A percentile compares a stretch with the other conserved stretches of the same genome.
Evolutionary conservation across 2,797 vertebrate species (phyloP).

Genomic region (Caiman crocodilus): DNA sequence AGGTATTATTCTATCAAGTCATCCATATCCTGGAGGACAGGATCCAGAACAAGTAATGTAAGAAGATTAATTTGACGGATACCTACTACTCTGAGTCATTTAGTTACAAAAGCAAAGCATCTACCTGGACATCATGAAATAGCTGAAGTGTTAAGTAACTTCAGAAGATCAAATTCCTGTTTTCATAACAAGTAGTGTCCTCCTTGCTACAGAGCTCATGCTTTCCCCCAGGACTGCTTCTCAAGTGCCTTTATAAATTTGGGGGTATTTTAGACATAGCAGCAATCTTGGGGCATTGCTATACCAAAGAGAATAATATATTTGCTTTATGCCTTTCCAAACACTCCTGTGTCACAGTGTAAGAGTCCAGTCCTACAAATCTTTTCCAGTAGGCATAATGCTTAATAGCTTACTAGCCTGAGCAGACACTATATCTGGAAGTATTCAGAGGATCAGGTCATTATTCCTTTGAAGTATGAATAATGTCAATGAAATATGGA

Average conservation of each 20-base stretch:
- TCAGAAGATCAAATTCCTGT: not conserved
- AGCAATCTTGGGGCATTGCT: slow-evolving; percentile 33
- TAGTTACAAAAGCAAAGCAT: not conserved
- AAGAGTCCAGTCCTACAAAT: not conserved
- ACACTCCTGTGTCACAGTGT: not conserved
- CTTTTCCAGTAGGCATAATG: not conserved
- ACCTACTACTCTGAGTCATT: not conserved
- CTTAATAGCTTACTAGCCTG: not conserved
- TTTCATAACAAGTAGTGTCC: not conserved
- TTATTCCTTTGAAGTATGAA: not conserved
- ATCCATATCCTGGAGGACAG: slow-evolving; percentile 92
- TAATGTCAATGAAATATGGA: not conserved
- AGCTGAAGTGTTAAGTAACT: not conserved
- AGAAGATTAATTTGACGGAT: slow-evolving; percentile 72
- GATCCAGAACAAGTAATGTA: slow-evolving; percentile 93
- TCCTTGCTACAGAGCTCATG: not conserved
- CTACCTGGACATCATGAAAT: not conserved
- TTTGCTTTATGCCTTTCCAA: slow-evolving; percentile 28
- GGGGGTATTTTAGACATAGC: not conserved
- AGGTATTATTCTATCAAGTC: slow-evolving; percentile 94
- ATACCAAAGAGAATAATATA: not conserved
- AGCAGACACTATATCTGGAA: not conserved
- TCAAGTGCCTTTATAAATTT: not conserved
- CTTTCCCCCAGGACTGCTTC: not conserved
- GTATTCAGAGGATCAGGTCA: not conserved